Base-by-base conservation (phyloP, 2,888 invertebrate species). In the Dascillus cervinus region DNA sequence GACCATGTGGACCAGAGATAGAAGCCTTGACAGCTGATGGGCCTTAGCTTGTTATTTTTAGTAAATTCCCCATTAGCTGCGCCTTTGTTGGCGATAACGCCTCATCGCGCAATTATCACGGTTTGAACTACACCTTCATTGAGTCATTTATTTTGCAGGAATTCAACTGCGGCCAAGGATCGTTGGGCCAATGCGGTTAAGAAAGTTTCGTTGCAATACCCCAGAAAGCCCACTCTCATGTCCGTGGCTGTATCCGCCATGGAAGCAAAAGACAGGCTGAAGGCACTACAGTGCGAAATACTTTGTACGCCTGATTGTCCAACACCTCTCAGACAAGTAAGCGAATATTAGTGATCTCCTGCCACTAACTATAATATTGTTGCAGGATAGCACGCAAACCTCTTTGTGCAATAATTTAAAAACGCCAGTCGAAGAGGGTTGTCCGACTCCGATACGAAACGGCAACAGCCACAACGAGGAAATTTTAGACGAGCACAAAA, bases 151-250 rank as follows among this genome's bases (percentile, higher is more conserved):
- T 22, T 9, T 32, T 37, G 20, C 29, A 37, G 37, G 23, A 37
- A 34, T 25, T 14, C 13, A 8, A 27, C 11, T 3, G 32, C 30
- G n/a, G 39, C 49, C 22, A 58, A 52, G 39, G 46, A 49, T 13
- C 45, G 56, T 28, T 60, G 60, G 60, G 50, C 47, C 22, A 57
- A 57, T 31, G 60, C 61, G 3, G 53, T 58, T 11, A 39, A 49
- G 24, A 52, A 54, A 29, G 46, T 61, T 15, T 56, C 56, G 4
- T 50, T 41, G 35, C 49, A 56, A 42, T 40, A 55, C 13, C 50
- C 49, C 26, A 50, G 46, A 26, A 49, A 45, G 29, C 49, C 46
- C 8, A 48, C 52, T 27, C 53, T 61, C 33, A 55, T 56, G 13
- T 44, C 49, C 15, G 52, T 60, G 14, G 59, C 56, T 4, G 36